These are phyloP conservation scores for Caenorhabditis sinica DNA, from an alignment of 2,888 invertebrate species.

Conservation along the genomic window DNA sequence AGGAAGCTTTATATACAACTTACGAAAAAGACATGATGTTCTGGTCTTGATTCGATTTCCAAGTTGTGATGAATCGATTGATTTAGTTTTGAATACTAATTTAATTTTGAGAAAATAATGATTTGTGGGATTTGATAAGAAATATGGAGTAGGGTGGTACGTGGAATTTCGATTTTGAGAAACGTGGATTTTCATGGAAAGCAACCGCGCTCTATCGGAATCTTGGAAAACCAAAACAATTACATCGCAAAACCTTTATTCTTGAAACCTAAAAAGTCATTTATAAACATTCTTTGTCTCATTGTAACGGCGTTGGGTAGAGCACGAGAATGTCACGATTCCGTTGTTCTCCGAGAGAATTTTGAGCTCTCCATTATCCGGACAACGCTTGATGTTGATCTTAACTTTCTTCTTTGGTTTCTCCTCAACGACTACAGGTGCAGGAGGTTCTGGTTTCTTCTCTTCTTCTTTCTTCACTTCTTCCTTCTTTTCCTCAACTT, in stretches of 20 bases:
- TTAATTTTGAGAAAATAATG: no score
- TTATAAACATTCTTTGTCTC: constrained; percentile 8
- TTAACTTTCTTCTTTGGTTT: constrained; percentile 25
- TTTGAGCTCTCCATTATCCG: constrained; percentile 53
- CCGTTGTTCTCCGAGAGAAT: constrained; percentile 40
- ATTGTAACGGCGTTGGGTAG: constrained; percentile 36
- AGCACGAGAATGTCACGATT: constrained; percentile 43
- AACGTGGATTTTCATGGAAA: not conserved
- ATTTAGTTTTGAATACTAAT: constrained; percentile 22
- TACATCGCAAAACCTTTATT: constrained; percentile 17
- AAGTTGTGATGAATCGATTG: constrained; percentile 11
- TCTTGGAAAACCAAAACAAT: no score
- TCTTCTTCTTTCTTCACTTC: constrained; percentile 16
- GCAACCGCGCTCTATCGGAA: no score
- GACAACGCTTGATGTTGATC: constrained; percentile 35
- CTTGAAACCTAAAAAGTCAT: not conserved
- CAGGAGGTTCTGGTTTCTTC: constrained; percentile 22
- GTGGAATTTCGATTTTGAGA: no score
- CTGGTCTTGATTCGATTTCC: constrained; percentile 43
- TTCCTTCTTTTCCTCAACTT: constrained; percentile 29
- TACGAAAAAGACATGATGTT: constrained; percentile 53
- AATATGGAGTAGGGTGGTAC: no score
- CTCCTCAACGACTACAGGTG: not conserved
- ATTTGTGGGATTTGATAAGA: no score
- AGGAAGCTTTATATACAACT: not conserved